phyloP scores from a whole-genome alignment of 2,888 invertebrate species.

The Sinotaia quadrata region DNA sequence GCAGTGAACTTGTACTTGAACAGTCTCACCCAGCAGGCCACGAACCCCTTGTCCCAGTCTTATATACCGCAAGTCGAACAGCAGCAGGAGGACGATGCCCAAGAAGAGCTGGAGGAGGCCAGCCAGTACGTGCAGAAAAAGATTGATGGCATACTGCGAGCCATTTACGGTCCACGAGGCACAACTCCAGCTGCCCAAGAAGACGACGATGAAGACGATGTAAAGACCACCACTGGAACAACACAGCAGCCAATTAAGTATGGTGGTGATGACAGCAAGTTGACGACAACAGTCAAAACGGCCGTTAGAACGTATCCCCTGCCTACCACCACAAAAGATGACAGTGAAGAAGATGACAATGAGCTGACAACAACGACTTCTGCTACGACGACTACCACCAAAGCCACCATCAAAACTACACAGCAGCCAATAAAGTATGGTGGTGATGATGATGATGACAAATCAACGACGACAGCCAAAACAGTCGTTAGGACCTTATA shows the following conservation, averaged over 20 bases:
- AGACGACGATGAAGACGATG: neutral
- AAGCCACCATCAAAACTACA: neutral
- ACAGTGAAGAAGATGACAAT: neutral
- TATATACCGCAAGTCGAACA: neutral
- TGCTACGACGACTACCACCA: neutral
- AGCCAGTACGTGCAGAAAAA: neutral
- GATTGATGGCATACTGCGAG: neutral
- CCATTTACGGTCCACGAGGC: neutral
- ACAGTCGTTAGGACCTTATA: neutral
- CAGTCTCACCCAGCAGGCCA: neutral
- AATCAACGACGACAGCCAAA: neutral
- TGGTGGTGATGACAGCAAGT: neutral
- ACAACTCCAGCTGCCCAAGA: neutral
- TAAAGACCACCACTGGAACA: neutral
- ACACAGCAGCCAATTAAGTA: neutral
- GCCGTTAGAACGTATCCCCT: neutral
- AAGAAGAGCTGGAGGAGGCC: slow-evolving; percentile 5
- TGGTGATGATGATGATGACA: neutral
- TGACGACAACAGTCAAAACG: neutral
- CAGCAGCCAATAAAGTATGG: neutral
- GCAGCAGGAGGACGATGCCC: neutral
- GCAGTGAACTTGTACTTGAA: too few species aligned
- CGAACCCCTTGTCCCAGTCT: too few species aligned
- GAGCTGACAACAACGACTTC: neutral
- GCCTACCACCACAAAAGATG: neutral